These are phyloP conservation scores for Cryptocephalus moraei DNA, from an alignment of 2,888 invertebrate genomes.

Conservation along the genomic window DNA sequence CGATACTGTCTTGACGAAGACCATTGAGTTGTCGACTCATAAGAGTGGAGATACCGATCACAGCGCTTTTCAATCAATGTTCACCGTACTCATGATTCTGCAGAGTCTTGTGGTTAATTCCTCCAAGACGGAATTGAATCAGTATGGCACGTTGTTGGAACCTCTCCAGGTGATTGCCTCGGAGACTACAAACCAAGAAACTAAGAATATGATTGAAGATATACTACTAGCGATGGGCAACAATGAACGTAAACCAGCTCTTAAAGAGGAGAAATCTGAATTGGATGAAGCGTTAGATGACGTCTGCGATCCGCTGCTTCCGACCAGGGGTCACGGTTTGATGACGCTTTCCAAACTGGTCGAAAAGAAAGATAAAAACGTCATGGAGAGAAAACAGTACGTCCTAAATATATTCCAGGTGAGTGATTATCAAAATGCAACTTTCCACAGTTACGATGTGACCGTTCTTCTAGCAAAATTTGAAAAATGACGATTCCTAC, in stretches of 20 bases:
- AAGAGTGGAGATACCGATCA: slow-evolving; percentile 19
- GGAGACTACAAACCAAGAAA: slow-evolving; percentile 24
- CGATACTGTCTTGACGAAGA: slow-evolving; percentile 35
- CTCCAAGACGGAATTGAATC: slow-evolving; percentile 20
- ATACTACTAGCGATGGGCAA: slow-evolving; percentile 15
- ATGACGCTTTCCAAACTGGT: slow-evolving; percentile 64
- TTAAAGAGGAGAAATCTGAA: slow-evolving; percentile 30
- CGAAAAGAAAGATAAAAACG: slow-evolving; percentile 51
- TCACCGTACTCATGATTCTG: slow-evolving; percentile 27
- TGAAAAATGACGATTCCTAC: slow-evolving; percentile 71
- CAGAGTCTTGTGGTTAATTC: slow-evolving; percentile 32
- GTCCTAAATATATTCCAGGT: slow-evolving; percentile 66
- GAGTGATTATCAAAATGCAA: slow-evolving; percentile 8
- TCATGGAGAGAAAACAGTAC: slow-evolving; percentile 53
- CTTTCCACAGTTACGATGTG: not conserved
- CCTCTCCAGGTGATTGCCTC: slow-evolving; percentile 20
- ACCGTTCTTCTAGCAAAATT: slow-evolving; percentile 47
- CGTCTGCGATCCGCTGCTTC: slow-evolving; percentile 59
- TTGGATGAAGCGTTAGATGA: slow-evolving; percentile 56
- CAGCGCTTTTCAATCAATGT: slow-evolving; percentile 28
- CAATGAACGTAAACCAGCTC: slow-evolving; percentile 2
- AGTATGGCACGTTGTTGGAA: slow-evolving; percentile 29
- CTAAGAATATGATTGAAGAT: slow-evolving; percentile 21
- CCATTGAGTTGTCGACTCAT: slow-evolving; percentile 20
- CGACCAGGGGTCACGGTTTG: slow-evolving; percentile 73